phyloP scores from a whole-genome alignment of 2,113 vertebrate genomes.

The Tragelaphus buxtoni region DNA sequence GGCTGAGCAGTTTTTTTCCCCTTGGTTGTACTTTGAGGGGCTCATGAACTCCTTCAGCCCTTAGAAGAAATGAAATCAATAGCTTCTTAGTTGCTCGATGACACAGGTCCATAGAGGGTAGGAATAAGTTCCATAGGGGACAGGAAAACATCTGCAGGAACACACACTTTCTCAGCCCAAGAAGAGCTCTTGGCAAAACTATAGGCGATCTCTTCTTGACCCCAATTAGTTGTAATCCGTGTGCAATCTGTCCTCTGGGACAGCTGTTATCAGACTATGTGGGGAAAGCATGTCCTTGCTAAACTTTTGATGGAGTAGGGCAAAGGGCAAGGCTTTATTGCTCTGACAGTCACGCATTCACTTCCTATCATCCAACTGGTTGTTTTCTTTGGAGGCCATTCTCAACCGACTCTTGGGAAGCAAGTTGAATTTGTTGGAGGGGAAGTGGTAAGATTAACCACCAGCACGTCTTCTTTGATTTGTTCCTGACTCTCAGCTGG shows the following conservation, averaged over 20 bases:
- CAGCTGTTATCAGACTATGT: neutral
- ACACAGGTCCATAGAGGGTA: neutral
- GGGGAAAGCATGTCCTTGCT: neutral
- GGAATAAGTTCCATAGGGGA: neutral
- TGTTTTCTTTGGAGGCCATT: conserved; percentile 21
- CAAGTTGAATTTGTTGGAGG: neutral
- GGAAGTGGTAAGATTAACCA: neutral
- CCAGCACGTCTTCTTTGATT: neutral
- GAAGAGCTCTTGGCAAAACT: neutral
- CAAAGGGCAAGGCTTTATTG: neutral
- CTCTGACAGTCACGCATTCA: neutral
- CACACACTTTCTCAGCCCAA: neutral
- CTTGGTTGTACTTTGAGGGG: neutral
- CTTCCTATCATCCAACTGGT: neutral
- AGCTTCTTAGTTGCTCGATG: neutral
- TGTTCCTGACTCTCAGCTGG: neutral
- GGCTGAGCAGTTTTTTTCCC: neutral
- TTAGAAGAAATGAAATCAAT: neutral
- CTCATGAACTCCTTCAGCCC: neutral
- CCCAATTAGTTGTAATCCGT: neutral
- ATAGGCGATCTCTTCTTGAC: neutral
- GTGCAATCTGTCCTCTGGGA: neutral
- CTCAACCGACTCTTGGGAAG: neutral
- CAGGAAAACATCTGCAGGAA: neutral
- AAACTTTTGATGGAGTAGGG: neutral